phyloP scores from a whole-genome alignment of 2,113 vertebrate genomes.

The Cinclus mexicanus region DNA sequence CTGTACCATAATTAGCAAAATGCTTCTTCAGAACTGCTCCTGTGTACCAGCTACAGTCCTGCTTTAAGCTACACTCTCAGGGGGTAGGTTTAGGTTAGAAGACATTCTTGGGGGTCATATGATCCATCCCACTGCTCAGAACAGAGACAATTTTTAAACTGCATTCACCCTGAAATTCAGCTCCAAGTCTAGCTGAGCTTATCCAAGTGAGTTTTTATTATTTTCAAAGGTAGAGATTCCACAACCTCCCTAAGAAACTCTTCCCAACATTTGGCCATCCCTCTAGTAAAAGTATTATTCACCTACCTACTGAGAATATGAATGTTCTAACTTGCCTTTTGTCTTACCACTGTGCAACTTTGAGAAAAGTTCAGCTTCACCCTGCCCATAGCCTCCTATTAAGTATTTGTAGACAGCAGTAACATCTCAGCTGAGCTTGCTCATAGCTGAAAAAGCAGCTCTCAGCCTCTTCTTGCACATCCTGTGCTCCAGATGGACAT shows the following conservation, averaged over 20 bases:
- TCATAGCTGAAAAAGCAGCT: not conserved
- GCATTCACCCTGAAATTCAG: not conserved
- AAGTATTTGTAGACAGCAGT: not conserved
- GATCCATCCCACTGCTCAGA: not conserved
- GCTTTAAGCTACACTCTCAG: not conserved
- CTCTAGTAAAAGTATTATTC: not conserved
- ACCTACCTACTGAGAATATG: not conserved
- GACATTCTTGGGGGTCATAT: not conserved
- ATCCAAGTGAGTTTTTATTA: not conserved
- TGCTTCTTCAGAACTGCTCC: not conserved
- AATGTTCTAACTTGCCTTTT: not conserved
- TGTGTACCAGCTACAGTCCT: not conserved
- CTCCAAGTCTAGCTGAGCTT: not conserved
- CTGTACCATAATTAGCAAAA: not conserved
- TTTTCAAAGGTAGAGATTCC: not conserved
- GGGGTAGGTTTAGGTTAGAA: not conserved
- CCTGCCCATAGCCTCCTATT: not conserved
- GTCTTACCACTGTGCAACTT: not conserved
- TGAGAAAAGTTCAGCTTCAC: not conserved
- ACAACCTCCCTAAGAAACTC: not conserved
- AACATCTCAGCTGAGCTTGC: not conserved
- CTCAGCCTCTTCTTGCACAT: not conserved
- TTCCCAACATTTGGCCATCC: not conserved
- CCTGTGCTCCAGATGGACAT: not conserved
- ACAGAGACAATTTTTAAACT: not conserved